Evolutionary conservation across 2,113 vertebrate species (phyloP), one percentile per base, ranked within the genome.

Genomic region (Pteropus alecto): DNA sequence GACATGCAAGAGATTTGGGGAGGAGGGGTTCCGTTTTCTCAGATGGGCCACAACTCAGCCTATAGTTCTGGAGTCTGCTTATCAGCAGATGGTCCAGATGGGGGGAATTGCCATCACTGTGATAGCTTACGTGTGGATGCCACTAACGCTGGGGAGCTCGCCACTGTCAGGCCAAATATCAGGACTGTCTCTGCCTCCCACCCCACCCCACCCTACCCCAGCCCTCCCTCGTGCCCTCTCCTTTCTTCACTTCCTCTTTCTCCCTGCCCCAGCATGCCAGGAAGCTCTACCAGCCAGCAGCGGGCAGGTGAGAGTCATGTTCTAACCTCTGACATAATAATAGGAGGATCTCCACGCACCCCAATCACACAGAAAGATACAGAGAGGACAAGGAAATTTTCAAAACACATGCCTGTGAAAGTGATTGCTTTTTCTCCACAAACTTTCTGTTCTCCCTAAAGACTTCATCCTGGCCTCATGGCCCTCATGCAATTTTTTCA

Each of bases 401-500:
- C 4, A 2, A 46, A 4, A 48, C 74, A 48, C 56, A 41, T 51
- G 14, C 15, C 30, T 30, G 7, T 5, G 7, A 13, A 24, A 54
- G 46, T 38, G 35, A 73, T 18, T 28, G 3, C 18, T 35, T 28
- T 16, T 73, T 22, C 28, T 26, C 58, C 28, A 51, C 9, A 24
- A 35, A 38, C 22, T 26, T 30, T 30, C 1, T 51, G 9, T 21
- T 51, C 48, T 46, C 28, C 81, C 10, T 0, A 6, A 43, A 91
- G 41, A 54, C 9, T 61, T 58, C 6, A 28, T 30, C 38, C 41
- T 43, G 33, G 26, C 48, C 41, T 35, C 18, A 3, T 22, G 28
- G 8, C 16, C 10, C 43, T n/a, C 14, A 7, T 1, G 0, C 48
- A 43, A 2, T 41, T 7, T 48, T 41, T 51, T 61, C 28, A 0